Conservation (phyloP, 2,113 vertebrate genomes). For the Ramphastos sulfuratus region DNA sequence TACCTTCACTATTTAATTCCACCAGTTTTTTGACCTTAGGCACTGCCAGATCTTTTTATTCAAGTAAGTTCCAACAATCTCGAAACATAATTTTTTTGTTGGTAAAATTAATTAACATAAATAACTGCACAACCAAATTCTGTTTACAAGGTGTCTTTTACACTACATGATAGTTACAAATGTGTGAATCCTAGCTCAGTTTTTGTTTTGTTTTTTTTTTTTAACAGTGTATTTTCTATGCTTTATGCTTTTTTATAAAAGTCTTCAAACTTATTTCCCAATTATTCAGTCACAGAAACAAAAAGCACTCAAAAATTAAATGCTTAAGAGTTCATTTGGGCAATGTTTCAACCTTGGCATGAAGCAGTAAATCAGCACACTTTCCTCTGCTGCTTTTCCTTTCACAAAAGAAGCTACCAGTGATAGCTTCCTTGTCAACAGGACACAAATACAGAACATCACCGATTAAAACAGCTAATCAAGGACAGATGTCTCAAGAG, state of each 20-base stretch:
- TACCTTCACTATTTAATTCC: background rate
- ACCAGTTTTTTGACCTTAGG: background rate
- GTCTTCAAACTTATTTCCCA: background rate
- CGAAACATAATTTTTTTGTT: background rate
- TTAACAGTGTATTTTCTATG: background rate
- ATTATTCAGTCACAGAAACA: background rate
- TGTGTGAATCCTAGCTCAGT: background rate
- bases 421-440: background rate
- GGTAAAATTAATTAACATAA: background rate
- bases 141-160: background rate
- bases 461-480: constrained; percentile 19
- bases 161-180: background rate
- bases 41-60: background rate
- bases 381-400: background rate
- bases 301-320: background rate
- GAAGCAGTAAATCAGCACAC: background rate
- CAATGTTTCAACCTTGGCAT: background rate
- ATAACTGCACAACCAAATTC: background rate
- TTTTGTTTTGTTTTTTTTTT: background rate
- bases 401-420: background rate
- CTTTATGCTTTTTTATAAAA: background rate
- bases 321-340: background rate
- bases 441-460: background rate
- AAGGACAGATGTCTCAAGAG: constrained; percentile 26
- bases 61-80: background rate